Conservation (phyloP, 2,888 invertebrate species). For the Tenthredo amoena region DNA sequence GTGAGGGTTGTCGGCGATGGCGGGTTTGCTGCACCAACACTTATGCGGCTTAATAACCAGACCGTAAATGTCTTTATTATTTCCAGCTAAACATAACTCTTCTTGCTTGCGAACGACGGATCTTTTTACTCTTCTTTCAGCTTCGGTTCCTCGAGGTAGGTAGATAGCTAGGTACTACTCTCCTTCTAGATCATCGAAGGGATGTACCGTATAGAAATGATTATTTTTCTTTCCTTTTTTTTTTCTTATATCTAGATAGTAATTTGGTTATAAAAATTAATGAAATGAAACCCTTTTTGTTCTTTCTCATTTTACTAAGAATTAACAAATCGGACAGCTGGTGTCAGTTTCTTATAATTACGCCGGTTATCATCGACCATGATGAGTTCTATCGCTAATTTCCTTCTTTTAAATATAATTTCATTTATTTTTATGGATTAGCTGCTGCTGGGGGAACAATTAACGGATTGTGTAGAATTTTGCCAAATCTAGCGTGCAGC, state of each 20-base stretch:
- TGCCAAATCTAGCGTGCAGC: neutral
- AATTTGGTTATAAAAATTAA: constrained; percentile 30
- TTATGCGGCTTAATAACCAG: constrained; percentile 48
- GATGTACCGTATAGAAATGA: neutral
- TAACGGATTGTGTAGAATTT: neutral
- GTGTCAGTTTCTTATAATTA: neutral
- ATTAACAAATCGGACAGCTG: neutral
- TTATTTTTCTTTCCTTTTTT: neutral
- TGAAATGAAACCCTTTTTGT: constrained; percentile 5
- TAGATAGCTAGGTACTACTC: constrained; percentile 11
- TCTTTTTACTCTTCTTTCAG: constrained; percentile 42
- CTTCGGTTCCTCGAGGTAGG: constrained; percentile 89
- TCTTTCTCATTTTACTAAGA: neutral
- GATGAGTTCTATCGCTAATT: neutral
- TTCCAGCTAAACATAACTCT: constrained; percentile 52
- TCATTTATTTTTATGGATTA: neutral
- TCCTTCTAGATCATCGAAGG: neutral
- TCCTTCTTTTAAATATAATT: neutral
- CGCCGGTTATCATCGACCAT: neutral
- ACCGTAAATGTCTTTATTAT: constrained; percentile 53
- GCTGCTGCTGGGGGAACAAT: neutral
- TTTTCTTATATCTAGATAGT: neutral
- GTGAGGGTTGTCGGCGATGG: constrained; percentile 24
- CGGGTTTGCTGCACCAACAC: constrained; percentile 42
- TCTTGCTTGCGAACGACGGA: constrained; percentile 45